Base-by-base conservation (phyloP, 2,113 vertebrate species). In the Guaruba guarouba region DNA sequence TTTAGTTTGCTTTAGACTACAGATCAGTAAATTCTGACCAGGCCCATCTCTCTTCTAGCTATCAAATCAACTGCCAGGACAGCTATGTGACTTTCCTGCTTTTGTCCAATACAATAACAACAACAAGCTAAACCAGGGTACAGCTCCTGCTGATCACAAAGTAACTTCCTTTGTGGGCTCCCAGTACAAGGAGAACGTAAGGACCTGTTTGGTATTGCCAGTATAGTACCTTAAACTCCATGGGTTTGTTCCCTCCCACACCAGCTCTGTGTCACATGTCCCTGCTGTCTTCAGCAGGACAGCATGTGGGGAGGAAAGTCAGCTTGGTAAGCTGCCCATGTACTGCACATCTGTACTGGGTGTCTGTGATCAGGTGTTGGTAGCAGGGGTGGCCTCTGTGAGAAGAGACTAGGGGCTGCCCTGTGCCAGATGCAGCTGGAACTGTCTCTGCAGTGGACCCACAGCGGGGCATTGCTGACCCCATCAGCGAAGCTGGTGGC, bases 251-350 rank as follows among this genome's bases (percentile, higher is more conserved):
- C 13, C 28, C 15, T 44, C 29, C 25, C 49, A 27, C 6, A n/a
- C 8, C 41, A 76, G 49, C 69, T 84, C 69, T 18, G 17, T 31
- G 29, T 64, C 3, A 2, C 13, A 7, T 8, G 17, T 79, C 27
- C 70, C 66, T 28, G 39, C 57, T 57, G 54, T 23, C 8, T 61
- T 63, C 57, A 31, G n/a, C 43, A 51, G 39, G 41, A 49, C 63
- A 63, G 37, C 19, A 7, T 0, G 0, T 10, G 16, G 13, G 29
- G 31, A 86, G 37, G n/a, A 67, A 18, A 48, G 35, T 15, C 1
- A 0, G 33, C 23, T 62, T 11, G 12, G 51, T 37, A 37, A 37
- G 12, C 43, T n/a, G n/a, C 35, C 57, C 27, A 5, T 6, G 41
- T 37, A 37, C 57, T 64, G 51, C 33, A 13, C 28, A 46, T 23